Percentiles rank a stretch among this genome's conserved stretches.
Evolutionary conservation across 2,797 vertebrate genomes (phyloP).

Genomic region (Leucoraja ocellata): DNA sequence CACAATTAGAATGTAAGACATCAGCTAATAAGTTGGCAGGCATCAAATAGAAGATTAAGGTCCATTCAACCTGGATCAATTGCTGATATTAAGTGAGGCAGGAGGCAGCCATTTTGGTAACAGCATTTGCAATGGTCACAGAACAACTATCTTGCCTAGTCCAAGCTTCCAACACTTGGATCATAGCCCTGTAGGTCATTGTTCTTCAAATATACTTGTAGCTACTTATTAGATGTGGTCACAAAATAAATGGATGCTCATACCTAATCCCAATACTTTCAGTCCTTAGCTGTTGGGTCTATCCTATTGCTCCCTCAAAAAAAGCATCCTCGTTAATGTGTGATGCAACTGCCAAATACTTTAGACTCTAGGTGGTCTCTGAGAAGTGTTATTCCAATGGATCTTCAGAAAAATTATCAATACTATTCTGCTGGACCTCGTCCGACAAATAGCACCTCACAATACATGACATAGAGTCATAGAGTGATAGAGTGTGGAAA

Average conservation of each 20-base stretch:
- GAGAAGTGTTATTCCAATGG: no score
- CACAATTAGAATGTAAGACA: background rate
- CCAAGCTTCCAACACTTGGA: no score
- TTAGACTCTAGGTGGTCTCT: background rate
- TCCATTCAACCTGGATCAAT: background rate
- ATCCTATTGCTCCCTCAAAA: background rate
- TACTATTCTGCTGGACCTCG: background rate
- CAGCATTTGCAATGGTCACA: no score
- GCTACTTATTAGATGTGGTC: no score
- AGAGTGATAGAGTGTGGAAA: no score
- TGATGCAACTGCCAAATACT: background rate
- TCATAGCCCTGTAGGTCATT: no score
- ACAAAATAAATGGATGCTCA: background rate
- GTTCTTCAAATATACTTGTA: no score
- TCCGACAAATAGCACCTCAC: background rate
- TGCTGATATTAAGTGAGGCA: no score
- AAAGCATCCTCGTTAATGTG: background rate
- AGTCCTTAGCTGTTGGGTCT: background rate
- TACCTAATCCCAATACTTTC: background rate
- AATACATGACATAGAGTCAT: background rate
- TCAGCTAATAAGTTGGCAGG: background rate
- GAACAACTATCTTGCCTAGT: no score
- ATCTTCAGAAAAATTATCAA: background rate
- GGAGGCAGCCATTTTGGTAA: no score
- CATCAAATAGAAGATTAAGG: background rate